Conservation (phyloP, 2,888 invertebrate genomes). For the Poecilobothrus nobilitatus region DNA sequence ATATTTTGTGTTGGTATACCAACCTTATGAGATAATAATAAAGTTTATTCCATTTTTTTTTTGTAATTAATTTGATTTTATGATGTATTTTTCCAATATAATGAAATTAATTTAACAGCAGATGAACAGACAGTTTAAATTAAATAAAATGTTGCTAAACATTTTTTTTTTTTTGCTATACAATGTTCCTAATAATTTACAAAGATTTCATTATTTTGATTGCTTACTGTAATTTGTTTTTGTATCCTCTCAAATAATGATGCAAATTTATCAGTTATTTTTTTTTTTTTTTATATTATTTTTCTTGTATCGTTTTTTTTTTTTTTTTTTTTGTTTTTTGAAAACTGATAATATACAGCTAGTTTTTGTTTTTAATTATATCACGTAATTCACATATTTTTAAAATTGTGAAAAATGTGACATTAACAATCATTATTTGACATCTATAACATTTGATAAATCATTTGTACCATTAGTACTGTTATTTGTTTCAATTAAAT, state of each 20-base stretch:
- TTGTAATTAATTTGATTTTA: no score
- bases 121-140: background rate
- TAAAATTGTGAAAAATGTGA: background rate
- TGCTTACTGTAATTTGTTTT: no score
- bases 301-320: no score
- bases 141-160: background rate
- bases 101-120: background rate
- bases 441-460: conserved; percentile 42
- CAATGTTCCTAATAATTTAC: background rate
- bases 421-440: conserved; percentile 15
- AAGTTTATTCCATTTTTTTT: background rate
- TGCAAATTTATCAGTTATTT: no score
- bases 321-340: no score
- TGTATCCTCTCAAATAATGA: no score
- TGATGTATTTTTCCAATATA: no score
- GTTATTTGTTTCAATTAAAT: conserved; percentile 36
- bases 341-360: no score
- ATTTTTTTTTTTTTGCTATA: background rate
- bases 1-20: background rate
- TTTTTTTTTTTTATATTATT: no score
- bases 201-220: no score
- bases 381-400: background rate
- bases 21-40: background rate
- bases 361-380: background rate
- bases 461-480: conserved; percentile 36